A percentile compares a stretch with the other conserved stretches of the same genome.
These are phyloP conservation scores for Sphenodon punctatus DNA, from an alignment of 2,797 vertebrate genomes.

Conservation along the genomic window DNA sequence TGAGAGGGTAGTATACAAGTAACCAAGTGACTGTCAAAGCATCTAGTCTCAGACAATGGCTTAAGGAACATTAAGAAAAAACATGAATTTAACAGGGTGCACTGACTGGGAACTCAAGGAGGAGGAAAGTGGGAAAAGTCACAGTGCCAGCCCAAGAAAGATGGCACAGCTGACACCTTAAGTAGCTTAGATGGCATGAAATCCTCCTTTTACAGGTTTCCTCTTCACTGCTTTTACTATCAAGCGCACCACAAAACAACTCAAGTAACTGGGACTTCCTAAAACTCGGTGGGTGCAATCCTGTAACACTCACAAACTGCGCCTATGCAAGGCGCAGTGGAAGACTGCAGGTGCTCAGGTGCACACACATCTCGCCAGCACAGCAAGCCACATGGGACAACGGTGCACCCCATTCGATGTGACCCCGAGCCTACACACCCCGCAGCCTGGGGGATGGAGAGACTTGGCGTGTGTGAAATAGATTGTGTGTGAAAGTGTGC, in stretches of 20 bases:
- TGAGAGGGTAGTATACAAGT: neutral
- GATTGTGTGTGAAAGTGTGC: too few species aligned
- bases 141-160: neutral
- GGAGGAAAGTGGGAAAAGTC: neutral
- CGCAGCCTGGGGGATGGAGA: too few species aligned
- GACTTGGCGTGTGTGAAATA: too few species aligned
- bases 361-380: too few species aligned
- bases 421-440: too few species aligned
- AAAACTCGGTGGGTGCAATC: too few species aligned
- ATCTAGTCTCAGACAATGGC: neutral
- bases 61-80: neutral
- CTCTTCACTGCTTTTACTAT: neutral
- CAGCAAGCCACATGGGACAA: too few species aligned
- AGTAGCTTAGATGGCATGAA: neutral
- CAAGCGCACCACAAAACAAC: rapidly evolving
- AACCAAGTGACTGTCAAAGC: neutral
- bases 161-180: neutral
- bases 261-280: neutral
- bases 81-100: neutral
- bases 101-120: rapidly evolving
- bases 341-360: too few species aligned
- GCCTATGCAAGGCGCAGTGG: too few species aligned
- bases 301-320: too few species aligned
- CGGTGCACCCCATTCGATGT: too few species aligned
- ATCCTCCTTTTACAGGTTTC: neutral